A percentile compares a stretch with the other conserved stretches of the same genome.
phyloP scores from a whole-genome alignment of 1,140 invertebrate genomes.

The Leptinotarsa defecta region DNA sequence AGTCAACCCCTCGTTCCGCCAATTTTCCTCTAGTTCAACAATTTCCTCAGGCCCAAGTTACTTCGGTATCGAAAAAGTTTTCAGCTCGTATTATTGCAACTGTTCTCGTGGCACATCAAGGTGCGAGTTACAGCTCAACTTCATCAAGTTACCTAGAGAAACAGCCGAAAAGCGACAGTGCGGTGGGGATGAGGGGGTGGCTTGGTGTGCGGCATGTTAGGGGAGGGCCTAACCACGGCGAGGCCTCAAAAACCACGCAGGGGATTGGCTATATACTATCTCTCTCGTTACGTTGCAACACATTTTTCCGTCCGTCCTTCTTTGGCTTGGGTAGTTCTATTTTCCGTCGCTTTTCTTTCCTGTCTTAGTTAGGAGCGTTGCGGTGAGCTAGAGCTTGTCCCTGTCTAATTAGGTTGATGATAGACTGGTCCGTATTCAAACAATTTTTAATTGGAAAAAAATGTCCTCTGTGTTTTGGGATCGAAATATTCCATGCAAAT shows the following conservation, averaged over 20 bases:
- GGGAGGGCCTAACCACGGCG: slow-evolving; percentile 56
- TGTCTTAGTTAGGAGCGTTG: slow-evolving; percentile 35
- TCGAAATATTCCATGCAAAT: neutral
- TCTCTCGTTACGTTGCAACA: slow-evolving; percentile 45
- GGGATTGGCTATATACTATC: slow-evolving; percentile 55
- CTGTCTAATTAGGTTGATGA: slow-evolving; percentile 33
- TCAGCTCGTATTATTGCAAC: neutral
- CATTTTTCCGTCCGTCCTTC: slow-evolving; percentile 32
- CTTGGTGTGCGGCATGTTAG: slow-evolving; percentile 53
- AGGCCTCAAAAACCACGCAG: slow-evolving; percentile 57
- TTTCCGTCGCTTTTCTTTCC: slow-evolving; percentile 38
- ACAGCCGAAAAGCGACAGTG: slow-evolving; percentile 45
- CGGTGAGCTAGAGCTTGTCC: slow-evolving; percentile 32
- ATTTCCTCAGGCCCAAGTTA: no score
- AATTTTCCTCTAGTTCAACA: no score
- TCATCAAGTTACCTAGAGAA: slow-evolving; percentile 34
- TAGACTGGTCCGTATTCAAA: slow-evolving; percentile 35
- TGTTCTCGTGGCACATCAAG: neutral
- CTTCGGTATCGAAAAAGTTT: no score
- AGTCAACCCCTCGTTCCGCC: no score
- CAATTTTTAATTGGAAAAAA: slow-evolving; percentile 1
- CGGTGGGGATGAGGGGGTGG: slow-evolving; percentile 52
- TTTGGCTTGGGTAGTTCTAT: slow-evolving; percentile 31
- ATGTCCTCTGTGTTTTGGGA: neutral
- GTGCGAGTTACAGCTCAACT: slow-evolving; percentile 25